Evolutionary conservation across 2,113 vertebrate genomes (phyloP).

Genomic region (Lamprologus callipterus): DNA sequence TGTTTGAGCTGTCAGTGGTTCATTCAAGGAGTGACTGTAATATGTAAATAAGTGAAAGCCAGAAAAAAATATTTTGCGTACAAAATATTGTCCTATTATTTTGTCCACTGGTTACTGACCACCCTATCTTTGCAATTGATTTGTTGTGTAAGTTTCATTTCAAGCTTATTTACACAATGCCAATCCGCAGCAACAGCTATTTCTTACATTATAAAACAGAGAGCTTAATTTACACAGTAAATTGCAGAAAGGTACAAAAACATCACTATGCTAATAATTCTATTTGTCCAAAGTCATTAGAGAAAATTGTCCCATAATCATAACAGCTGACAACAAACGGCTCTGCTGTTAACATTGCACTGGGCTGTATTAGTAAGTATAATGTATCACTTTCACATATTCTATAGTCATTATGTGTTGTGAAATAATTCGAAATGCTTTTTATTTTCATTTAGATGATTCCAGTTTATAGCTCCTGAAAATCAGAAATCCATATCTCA

Average conservation of each 20-base stretch:
- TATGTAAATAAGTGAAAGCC: background rate
- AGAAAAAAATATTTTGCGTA: background rate
- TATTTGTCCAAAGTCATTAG: background rate
- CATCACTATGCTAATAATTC: background rate
- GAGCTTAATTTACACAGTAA: background rate
- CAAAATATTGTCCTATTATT: background rate
- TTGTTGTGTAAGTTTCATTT: background rate
- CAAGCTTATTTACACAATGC: background rate
- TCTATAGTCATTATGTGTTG: background rate
- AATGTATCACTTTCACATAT: background rate
- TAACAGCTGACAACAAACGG: background rate
- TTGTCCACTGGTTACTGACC: background rate
- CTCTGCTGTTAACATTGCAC: background rate
- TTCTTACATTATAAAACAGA: background rate
- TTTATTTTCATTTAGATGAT: background rate
- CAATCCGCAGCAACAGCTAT: fast-evolving
- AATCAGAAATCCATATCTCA: background rate
- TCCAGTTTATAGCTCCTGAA: background rate
- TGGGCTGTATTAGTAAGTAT: background rate
- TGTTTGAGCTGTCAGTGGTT: background rate
- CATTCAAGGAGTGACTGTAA: background rate
- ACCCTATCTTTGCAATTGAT: background rate
- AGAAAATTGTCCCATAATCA: background rate
- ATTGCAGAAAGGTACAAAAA: background rate
- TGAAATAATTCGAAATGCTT: background rate